Base-by-base conservation (phyloP, 2,113 vertebrate species). In the Pterophyllum scalare region DNA sequence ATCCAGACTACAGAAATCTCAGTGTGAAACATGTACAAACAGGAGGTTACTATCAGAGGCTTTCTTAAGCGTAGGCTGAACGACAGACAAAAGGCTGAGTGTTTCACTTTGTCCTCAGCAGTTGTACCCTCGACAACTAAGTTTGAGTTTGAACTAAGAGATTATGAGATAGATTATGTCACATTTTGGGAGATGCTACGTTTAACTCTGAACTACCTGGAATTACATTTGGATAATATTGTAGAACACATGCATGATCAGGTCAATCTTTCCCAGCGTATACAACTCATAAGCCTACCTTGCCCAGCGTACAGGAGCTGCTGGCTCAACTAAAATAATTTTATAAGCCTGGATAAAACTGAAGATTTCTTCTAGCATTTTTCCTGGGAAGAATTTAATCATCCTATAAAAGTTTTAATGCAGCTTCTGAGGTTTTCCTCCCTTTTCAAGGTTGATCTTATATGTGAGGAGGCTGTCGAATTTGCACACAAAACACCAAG, bases 221-320 rank as follows among this genome's bases (percentile, higher is more conserved):
- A n/a, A n/a, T n/a, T n/a, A n/a, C 65, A 17, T 72, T 72, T 12
- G 11, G 43, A 31, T 52, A 7, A 72, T 20, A 24, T 13, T 7
- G 17, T 31, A 52, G 65, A 52, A 70, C 2, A 70, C 4, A 20
- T 20, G 24, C 20, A 22, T 2, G 11, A 57, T 22, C 10, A 1
- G 54, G n/a, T n/a, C n/a, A 22, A 4, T 22, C 54, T 62, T 78
- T 17, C 3, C 33, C 54, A 59, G 35, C 62, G 24, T 58, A 46
- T 80, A 89, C 89, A 89, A 67, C 26, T 5, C 52, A n/a, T 72
- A 59, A 88, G 77, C 11, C 8, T 3, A 22, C 64, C 20, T 52
- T 35, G 58, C 19, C 35, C 74, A 43, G 49, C 14, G n/a, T 57
- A 35, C 3, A 52, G 52, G n/a, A 89, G 79, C 61, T 62, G 76